Base-by-base conservation (phyloP, 1,140 invertebrate genomes). In the Pseudomyrmex sp. region DNA sequence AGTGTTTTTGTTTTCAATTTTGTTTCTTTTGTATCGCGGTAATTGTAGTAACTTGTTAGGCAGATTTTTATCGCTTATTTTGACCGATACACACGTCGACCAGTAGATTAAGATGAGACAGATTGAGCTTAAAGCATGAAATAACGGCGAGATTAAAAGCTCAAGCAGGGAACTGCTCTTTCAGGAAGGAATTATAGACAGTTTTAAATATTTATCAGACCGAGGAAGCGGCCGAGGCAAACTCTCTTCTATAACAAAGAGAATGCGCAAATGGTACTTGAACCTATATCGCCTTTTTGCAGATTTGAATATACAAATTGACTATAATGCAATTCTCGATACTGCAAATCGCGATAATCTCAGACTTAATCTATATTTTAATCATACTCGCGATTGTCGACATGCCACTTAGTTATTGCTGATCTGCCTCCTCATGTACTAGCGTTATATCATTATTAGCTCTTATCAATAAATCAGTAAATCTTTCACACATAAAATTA, bases 191-290 rank as follows among this genome's bases (percentile, higher is more conserved):
- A 87, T 87, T 87, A 87, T 84, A 79, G 80, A 52, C 63, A 54
- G 85, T 56, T 84, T 87, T 87, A 87, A 87, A 87, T 87, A 87
- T 87, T 87, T 87, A 87, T 87, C 44, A 84, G 83, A 50, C 54
- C 54, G 26, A 44, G 58, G 54, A 85, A 76, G 23, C 12, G 61
- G 58, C 18, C 18, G 18, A 18, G 50, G 61, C 54, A 56, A 68
- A 68, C 61, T 87, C 44, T 59, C 23, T 59, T 12, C 44, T 26
- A 70, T 61, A 68, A 87, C 80, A 79, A 84, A 84, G 80, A 84
- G 80, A 84, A 84, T 80, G 84, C 54, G 26, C 52, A 75, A 70
- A 69, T 77, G 80, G 54, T 87, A 87, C 20, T 83, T 72, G 80
- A 87, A 87, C 83, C 80, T 70, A 73, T 63, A 48, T 54, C 52